Evolutionary conservation across 2,888 invertebrate genomes (phyloP).

Genomic region (Acanthosepion esculentum): DNA sequence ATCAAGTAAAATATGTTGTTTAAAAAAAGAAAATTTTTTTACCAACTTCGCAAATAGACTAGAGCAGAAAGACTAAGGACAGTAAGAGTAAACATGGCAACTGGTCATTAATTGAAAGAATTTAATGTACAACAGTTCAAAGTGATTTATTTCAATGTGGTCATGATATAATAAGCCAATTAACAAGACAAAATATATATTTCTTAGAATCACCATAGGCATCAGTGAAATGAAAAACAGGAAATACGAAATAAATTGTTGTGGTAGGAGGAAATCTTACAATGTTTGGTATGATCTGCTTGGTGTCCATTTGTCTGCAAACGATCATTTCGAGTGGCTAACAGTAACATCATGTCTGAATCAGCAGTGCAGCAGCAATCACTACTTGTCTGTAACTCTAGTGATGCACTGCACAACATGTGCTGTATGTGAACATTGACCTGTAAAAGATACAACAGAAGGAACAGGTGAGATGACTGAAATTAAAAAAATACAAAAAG

Average conservation of each 20-base stretch:
- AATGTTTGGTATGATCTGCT: conserved; percentile 42
- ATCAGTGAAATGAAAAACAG: neutral
- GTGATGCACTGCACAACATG: neutral
- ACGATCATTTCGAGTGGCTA: conserved; percentile 36
- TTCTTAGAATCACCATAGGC: neutral
- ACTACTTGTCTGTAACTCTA: neutral
- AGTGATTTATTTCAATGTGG: too few species aligned
- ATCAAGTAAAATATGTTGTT: too few species aligned
- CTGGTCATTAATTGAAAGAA: neutral
- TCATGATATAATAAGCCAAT: too few species aligned
- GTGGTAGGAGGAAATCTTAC: neutral
- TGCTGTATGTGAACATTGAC: conserved; percentile 24
- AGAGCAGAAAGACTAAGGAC: neutral
- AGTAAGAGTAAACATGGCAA: neutral
- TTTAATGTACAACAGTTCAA: neutral
- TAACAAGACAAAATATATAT: too few species aligned
- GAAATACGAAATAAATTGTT: neutral
- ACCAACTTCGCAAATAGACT: neutral
- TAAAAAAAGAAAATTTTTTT: too few species aligned
- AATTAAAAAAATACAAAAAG: neutral
- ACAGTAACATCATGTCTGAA: conserved; percentile 40
- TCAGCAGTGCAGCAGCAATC: conserved; percentile 15
- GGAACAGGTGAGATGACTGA: neutral
- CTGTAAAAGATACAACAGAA: neutral
- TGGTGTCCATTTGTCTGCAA: conserved; percentile 42